These are phyloP conservation scores for Bombylius discolor DNA, from an alignment of 2,888 invertebrate species.

Conservation along the genomic window DNA sequence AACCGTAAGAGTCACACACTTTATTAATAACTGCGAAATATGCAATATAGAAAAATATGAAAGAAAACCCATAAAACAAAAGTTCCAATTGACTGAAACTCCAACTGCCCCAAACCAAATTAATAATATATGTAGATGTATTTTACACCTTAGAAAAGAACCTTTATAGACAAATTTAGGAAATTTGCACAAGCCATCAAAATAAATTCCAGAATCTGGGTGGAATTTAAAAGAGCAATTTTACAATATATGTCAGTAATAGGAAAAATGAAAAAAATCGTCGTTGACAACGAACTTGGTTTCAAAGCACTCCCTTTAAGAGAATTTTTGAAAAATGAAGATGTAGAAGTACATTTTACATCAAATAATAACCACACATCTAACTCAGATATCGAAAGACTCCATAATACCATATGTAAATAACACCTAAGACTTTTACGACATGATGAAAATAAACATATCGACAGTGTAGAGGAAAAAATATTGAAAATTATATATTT, in stretches of 20 bases:
- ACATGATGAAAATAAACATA: conserved; percentile 13
- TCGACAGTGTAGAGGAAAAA: background rate
- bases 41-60: conserved; percentile 13
- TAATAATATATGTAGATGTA: no score
- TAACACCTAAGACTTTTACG: conserved; percentile 14
- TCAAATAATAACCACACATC: conserved; percentile 14
- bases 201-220: conserved; percentile 11
- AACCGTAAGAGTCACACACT: conserved; percentile 12
- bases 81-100: conserved; percentile 8
- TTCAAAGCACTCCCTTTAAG: conserved; percentile 14
- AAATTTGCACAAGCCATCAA: conserved; percentile 16
- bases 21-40: conserved; percentile 14
- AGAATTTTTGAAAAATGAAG: conserved; percentile 11
- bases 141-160: conserved; percentile 11
- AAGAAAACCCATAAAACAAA: conserved; percentile 13
- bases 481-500: conserved; percentile 11
- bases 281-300: conserved; percentile 14
- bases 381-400: background rate
- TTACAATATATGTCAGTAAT: background rate
- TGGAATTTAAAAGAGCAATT: conserved; percentile 12
- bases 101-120: no score
- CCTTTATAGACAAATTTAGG: conserved; percentile 17
- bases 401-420: background rate
- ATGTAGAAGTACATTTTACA: conserved; percentile 13
- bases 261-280: background rate